Evolutionary conservation across 1,140 invertebrate species (phyloP).

Genomic region (Drosophila sp.): DNA sequence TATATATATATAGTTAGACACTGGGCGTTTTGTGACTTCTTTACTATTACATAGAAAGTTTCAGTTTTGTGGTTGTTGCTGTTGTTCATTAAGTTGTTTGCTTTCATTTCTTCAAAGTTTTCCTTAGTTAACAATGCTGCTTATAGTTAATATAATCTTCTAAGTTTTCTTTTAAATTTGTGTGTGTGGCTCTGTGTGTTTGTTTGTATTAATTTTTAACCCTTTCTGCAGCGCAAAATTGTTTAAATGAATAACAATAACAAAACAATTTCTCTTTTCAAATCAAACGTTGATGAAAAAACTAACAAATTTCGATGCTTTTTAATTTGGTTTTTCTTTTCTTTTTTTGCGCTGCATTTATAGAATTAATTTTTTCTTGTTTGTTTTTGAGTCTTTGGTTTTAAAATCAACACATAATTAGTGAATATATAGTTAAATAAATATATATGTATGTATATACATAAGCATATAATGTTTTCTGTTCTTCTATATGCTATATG

Average conservation of each 20-base stretch:
- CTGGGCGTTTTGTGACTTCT: conserved; percentile 26
- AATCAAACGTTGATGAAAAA: conserved; percentile 24
- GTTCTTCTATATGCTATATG: conserved; percentile 14
- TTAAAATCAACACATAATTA: conserved; percentile 74
- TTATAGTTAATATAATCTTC: conserved; percentile 70
- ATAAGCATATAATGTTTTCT: conserved; percentile 37
- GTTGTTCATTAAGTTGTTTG: conserved; percentile 22
- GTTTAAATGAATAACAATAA: conserved; percentile 40
- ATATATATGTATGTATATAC: conserved; percentile 10
- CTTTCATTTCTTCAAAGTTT: conserved; percentile 20
- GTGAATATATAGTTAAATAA: conserved; percentile 28
- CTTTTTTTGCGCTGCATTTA: conserved; percentile 37
- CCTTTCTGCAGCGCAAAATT: conserved; percentile 50
- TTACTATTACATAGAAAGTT: conserved; percentile 68
- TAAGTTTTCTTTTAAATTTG: conserved; percentile 38
- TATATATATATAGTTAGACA: conserved; percentile 65
- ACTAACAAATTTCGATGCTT: conserved; percentile 54
- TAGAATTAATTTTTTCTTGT: conserved; percentile 38
- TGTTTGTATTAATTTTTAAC: conserved; percentile 31
- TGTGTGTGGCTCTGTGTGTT: conserved; percentile 16
- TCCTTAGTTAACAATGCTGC: conserved; percentile 74
- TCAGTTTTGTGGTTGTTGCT: conserved; percentile 32
- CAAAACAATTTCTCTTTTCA: conserved; percentile 31
- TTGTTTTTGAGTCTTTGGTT: conserved; percentile 77
- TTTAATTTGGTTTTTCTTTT: conserved; percentile 2